Conservation (phyloP, 2,888 invertebrate genomes). For the Netelia fuscicornis region DNA sequence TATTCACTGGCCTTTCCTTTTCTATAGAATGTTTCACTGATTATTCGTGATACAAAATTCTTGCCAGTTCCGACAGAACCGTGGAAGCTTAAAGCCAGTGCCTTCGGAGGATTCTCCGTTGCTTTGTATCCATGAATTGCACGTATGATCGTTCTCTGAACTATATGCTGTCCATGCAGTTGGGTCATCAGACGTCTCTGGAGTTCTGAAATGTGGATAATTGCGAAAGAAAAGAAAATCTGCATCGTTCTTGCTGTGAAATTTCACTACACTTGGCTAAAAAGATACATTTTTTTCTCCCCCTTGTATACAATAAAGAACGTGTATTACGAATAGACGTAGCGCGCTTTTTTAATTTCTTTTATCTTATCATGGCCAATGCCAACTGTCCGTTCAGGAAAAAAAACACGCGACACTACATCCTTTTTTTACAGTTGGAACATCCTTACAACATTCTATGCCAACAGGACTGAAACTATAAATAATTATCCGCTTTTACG, state of each 20-base stretch:
- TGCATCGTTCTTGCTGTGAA: neutral
- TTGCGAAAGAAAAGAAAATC: neutral
- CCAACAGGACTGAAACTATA: too few species aligned
- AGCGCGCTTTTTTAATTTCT: too few species aligned
- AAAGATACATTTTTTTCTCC: too few species aligned
- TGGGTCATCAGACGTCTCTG: constrained; percentile 42
- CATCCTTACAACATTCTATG: too few species aligned
- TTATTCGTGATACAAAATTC: constrained; percentile 92
- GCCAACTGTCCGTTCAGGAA: too few species aligned
- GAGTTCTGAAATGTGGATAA: constrained; percentile 34
- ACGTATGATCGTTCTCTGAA: constrained; percentile 88
- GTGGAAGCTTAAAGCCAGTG: constrained; percentile 96
- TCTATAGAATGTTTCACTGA: constrained; percentile 90
- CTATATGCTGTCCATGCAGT: constrained; percentile 94
- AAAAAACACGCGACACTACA: too few species aligned
- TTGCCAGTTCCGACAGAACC: constrained; percentile 98
- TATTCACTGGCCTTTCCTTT: constrained; percentile 91
- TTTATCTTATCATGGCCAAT: too few species aligned
- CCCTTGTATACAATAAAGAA: too few species aligned
- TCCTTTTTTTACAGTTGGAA: too few species aligned
- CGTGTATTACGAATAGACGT: too few species aligned
- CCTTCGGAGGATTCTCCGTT: constrained; percentile 88
- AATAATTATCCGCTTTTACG: too few species aligned
- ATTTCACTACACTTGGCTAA: too few species aligned
- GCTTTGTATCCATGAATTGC: constrained; percentile 88